These are phyloP conservation scores for Patiria miniata DNA, from an alignment of 35 echinoderm and acorn worm species.

Conservation along the genomic window DNA sequence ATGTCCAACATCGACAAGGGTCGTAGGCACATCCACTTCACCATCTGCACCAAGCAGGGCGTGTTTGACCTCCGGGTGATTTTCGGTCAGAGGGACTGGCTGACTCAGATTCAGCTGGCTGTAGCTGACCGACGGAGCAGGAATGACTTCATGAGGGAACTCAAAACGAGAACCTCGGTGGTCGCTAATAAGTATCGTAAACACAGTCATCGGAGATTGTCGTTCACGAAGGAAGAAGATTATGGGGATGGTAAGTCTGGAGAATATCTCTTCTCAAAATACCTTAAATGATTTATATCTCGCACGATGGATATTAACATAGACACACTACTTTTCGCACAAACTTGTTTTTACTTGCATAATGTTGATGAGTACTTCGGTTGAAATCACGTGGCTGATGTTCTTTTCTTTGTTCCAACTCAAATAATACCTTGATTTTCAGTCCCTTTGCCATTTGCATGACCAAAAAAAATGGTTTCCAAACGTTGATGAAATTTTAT, in stretches of 20 bases:
- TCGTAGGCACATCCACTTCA: slow-evolving; percentile 69
- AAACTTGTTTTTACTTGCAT: no score
- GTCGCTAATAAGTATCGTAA: slow-evolving; percentile 77
- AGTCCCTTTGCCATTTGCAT: no score
- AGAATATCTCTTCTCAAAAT: no score
- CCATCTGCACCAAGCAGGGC: slow-evolving; percentile 78
- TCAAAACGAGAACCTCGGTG: slow-evolving; percentile 79
- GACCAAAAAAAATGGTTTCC: no score
- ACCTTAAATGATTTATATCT: no score
- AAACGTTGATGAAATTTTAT: no score
- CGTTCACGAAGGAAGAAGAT: slow-evolving; percentile 77
- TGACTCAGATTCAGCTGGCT: slow-evolving; percentile 86
- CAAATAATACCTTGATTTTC: no score
- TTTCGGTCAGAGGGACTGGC: slow-evolving; percentile 70
- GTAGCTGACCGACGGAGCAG: slow-evolving; percentile 63
- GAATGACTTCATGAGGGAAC: slow-evolving; percentile 71
- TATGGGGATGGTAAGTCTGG: slow-evolving; percentile 79
- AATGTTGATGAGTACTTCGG: no score
- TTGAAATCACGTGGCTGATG: no score
- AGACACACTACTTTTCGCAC: no score
- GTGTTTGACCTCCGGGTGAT: slow-evolving; percentile 64
- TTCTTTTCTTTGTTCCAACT: no score
- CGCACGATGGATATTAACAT: no score
- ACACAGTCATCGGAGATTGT: slow-evolving; percentile 62
- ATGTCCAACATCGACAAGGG: slow-evolving; percentile 84